Percentiles rank a stretch among this genome's conserved stretches.
phyloP scores from a whole-genome alignment of 2,888 invertebrate species.

The Lissonota sp. region DNA sequence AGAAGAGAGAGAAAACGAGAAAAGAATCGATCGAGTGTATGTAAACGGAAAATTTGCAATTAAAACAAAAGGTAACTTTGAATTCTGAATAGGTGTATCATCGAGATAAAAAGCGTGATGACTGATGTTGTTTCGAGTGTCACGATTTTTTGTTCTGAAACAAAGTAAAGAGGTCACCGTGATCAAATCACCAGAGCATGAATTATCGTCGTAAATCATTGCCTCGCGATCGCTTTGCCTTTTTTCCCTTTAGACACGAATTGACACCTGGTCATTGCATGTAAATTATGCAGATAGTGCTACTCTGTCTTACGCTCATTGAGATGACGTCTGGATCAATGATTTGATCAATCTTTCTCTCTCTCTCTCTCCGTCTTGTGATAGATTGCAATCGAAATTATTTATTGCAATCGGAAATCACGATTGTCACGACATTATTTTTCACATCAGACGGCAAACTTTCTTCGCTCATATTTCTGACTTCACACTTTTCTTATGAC shows the following conservation, averaged over 20 bases:
- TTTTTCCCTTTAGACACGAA: conserved; percentile 6
- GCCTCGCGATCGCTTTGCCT: not conserved
- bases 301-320: conserved; percentile 11
- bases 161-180: no score
- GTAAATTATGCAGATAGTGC: conserved; percentile 28
- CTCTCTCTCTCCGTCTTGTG: no score
- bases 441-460: not conserved
- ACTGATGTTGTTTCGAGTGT: not conserved
- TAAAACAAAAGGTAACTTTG: conserved; percentile 25
- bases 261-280: conserved; percentile 25
- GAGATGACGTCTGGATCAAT: conserved; percentile 41
- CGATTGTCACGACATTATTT: conserved; percentile 37
- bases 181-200: no score
- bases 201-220: conserved; percentile 32
- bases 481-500: no score
- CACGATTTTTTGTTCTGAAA: not conserved
- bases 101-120: not conserved
- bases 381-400: conserved; percentile 45
- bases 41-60: conserved; percentile 18
- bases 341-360: conserved; percentile 37
- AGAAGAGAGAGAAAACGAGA: not conserved
- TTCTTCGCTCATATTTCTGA: not conserved
- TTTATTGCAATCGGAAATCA: conserved; percentile 48
- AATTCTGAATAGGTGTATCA: not conserved
- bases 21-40: conserved; percentile 30